Evolutionary conservation across 1,140 invertebrate species (phyloP), one percentile per base, ranked within the genome.

Genomic region (Muscidifurax raptorellus): DNA sequence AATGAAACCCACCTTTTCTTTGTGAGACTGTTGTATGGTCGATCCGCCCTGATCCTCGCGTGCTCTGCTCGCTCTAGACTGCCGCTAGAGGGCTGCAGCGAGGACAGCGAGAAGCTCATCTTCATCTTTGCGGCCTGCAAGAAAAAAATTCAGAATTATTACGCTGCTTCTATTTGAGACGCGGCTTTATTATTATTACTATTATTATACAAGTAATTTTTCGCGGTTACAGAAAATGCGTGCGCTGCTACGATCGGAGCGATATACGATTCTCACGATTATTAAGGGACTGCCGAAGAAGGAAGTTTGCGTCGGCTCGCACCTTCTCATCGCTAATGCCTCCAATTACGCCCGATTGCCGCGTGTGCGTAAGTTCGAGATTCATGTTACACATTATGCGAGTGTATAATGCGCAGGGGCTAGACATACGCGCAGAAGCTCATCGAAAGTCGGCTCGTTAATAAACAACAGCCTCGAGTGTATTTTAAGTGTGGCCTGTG

Each of bases 21-120:
- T 25, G 94, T 96, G 71, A 96, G 94, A 91, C 95, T 96, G 89
- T 95, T 95, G 89, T 95, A 96, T 83, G 94, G 94, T 87, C 95
- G 93, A 86, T 94, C 94, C 82, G 89, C 88, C 87, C 91, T 92
- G 74, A 92, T 88, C 82, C 91, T 92, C 87, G 90, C 92, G 85
- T 94, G 94, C 87, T 94, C 93, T 78, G 92, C 92, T 87, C 93
- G 93, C 88, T 94, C 94, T 91, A 92, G 90, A 90, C 89, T 90
- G 32, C 90, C 89, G 87, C 91, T 92, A 91, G 93, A 93, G 90
- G 92, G 93, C 86, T 94, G 94, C 86, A 94, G 92, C 91, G 94
- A 94, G 87, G 94, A 92, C 86, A 94, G 90, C 44, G 94, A 94
- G 87, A 94, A 94, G 85, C 93, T 94, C 90, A 93, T 94, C 87